phyloP scores from a whole-genome alignment of 2,888 invertebrate species.

The Lycophotia porphyrea region DNA sequence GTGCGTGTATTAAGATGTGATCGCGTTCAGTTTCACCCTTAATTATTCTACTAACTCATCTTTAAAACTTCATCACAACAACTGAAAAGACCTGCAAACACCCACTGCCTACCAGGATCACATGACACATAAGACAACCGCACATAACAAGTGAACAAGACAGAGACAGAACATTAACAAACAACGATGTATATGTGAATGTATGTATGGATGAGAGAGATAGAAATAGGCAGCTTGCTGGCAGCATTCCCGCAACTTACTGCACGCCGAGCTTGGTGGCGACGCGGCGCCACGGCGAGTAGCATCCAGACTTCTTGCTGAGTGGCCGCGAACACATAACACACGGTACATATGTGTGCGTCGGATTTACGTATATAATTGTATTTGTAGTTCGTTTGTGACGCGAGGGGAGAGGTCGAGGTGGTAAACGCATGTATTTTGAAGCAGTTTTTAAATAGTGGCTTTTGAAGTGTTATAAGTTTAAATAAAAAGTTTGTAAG shows the following conservation, averaged over 20 bases:
- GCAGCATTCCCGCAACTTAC: conserved; percentile 92
- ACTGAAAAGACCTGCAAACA: conserved; percentile 41
- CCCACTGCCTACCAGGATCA: conserved; percentile 68
- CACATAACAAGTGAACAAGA: conserved; percentile 68
- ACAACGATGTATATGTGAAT: conserved; percentile 79
- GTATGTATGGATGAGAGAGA: conserved; percentile 82
- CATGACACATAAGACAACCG: conserved; percentile 62
- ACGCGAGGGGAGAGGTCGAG: conserved; percentile 73
- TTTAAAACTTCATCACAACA: conserved; percentile 7
- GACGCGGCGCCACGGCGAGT: conserved; percentile 98
- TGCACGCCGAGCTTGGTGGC: conserved; percentile 98
- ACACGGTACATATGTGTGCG: conserved; percentile 87
- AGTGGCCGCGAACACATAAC: conserved; percentile 75
- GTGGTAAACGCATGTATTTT: conserved; percentile 50
- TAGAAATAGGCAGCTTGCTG: conserved; percentile 80
- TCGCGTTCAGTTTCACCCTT: background rate
- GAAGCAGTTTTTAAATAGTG: background rate
- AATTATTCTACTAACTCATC: conserved; percentile 8
- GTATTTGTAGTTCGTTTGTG: conserved; percentile 50
- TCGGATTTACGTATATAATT: conserved; percentile 55
- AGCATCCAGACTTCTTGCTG: conserved; percentile 94
- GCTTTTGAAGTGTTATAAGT: background rate
- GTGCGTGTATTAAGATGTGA: background rate
- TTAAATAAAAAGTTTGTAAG: background rate
- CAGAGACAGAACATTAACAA: conserved; percentile 72